Conservation (phyloP, 1,140 invertebrate species). For the Penaeus indicus region DNA sequence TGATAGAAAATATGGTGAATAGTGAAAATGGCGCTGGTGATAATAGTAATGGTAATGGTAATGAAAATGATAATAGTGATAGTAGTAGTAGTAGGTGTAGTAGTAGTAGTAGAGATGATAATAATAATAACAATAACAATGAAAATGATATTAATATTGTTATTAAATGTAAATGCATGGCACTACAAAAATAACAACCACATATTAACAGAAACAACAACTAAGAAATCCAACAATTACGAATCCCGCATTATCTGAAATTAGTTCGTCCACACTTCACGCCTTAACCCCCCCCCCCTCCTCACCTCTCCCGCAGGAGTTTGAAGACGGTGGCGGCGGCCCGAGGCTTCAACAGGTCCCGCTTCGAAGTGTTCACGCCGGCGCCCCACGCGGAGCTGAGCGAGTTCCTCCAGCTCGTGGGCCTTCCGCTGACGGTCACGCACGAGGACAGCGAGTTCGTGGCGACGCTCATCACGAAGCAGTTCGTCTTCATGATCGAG, state of each 20-base stretch:
- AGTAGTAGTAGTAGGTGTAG: too few relatives aligned
- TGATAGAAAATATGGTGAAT: too few relatives aligned
- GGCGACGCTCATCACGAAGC: slow-evolving; percentile 54
- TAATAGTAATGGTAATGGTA: too few relatives aligned
- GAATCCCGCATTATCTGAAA: neutral
- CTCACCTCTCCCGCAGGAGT: slow-evolving; percentile 10
- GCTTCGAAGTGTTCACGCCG: slow-evolving; percentile 37
- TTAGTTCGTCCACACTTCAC: neutral
- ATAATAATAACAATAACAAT: too few relatives aligned
- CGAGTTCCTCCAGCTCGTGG: slow-evolving; percentile 14
- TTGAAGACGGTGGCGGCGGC: slow-evolving; percentile 40
- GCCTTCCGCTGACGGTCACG: slow-evolving; percentile 34
- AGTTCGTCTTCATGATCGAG: slow-evolving; percentile 43
- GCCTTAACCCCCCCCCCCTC: too few relatives aligned
- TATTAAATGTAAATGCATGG: too few relatives aligned
- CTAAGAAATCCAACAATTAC: neutral
- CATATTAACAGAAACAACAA: too few relatives aligned
- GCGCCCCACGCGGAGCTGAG: slow-evolving; percentile 14
- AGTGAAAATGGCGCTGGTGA: too few relatives aligned
- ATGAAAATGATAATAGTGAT: too few relatives aligned
- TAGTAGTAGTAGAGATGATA: too few relatives aligned
- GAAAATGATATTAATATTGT: too few relatives aligned
- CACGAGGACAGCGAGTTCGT: slow-evolving; percentile 12
- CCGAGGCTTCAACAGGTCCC: slow-evolving; percentile 21
- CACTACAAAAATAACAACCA: too few relatives aligned